phyloP scores from a whole-genome alignment of 2,797 vertebrate genomes.

The Cynopterus sphinx region DNA sequence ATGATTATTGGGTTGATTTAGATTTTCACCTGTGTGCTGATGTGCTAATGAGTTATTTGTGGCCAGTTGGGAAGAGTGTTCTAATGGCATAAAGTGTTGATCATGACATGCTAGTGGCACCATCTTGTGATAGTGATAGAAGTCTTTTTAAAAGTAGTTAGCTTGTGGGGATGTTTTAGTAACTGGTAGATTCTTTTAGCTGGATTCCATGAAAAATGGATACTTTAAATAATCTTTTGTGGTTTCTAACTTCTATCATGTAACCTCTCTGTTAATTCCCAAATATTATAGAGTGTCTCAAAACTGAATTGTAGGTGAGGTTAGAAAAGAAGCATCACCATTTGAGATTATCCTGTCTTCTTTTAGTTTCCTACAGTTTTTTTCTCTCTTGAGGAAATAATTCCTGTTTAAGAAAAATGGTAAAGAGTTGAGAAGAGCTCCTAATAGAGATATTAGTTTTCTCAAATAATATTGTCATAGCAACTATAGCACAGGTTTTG shows the following conservation, averaged over 20 bases:
- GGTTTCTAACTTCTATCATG: slow-evolving; percentile 36
- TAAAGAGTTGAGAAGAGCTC: slow-evolving; percentile 54
- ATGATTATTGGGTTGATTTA: slow-evolving; percentile 19
- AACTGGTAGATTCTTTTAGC: slow-evolving; percentile 15
- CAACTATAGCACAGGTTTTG: neutral
- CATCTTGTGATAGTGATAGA: slow-evolving; percentile 25
- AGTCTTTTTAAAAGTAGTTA: slow-evolving; percentile 29
- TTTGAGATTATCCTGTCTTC: slow-evolving; percentile 41
- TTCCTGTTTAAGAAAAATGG: slow-evolving; percentile 69
- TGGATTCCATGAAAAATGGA: neutral
- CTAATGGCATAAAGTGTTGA: slow-evolving; percentile 3
- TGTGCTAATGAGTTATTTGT: neutral
- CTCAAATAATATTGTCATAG: neutral
- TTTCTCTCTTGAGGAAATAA: slow-evolving; percentile 31
- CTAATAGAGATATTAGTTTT: neutral
- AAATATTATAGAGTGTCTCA: slow-evolving; percentile 22
- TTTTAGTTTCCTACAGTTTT: slow-evolving; percentile 17
- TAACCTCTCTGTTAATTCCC: neutral
- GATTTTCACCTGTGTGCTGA: neutral
- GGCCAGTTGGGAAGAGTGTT: neutral
- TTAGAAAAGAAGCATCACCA: neutral
- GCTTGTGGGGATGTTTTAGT: neutral
- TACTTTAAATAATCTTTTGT: slow-evolving; percentile 5
- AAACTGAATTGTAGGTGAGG: slow-evolving; percentile 9
- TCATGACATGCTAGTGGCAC: slow-evolving; percentile 48